Evolutionary conservation across 2,113 vertebrate genomes (phyloP).

Genomic region (Sphaerodactylus townsendi): DNA sequence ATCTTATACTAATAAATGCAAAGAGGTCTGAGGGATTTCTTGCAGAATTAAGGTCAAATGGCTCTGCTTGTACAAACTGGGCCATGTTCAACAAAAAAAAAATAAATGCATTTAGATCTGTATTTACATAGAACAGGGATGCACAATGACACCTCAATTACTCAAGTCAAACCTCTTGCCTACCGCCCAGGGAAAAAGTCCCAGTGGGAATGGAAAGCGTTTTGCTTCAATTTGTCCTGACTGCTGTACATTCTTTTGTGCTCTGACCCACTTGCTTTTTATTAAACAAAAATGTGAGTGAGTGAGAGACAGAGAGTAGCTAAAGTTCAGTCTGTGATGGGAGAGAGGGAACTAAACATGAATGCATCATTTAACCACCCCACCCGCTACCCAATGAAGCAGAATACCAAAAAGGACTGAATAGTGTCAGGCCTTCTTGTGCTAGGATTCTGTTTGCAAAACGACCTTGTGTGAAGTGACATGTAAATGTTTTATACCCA

Average conservation of each 20-base stretch:
- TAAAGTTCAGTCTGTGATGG: slow-evolving; percentile 2
- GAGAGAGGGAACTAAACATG: slow-evolving; percentile 2
- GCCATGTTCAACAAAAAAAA: slow-evolving; percentile 25
- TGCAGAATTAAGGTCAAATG: not conserved
- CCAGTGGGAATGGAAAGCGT: not conserved
- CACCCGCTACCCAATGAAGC: not conserved
- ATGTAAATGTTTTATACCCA: not conserved
- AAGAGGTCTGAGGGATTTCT: not conserved
- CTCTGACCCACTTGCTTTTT: slow-evolving; percentile 22
- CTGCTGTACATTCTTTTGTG: slow-evolving; percentile 3
- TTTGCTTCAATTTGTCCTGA: not conserved
- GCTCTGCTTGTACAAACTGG: not conserved
- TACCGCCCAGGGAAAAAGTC: slow-evolving; percentile 11
- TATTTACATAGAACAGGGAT: slow-evolving; percentile 27
- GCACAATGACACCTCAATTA: not conserved
- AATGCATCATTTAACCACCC: not conserved
- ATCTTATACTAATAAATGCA: not conserved
- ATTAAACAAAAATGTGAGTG: slow-evolving; percentile 23
- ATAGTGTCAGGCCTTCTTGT: not conserved
- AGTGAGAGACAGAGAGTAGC: not conserved
- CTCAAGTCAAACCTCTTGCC: slow-evolving; percentile 32
- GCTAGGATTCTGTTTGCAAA: not conserved
- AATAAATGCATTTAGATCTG: slow-evolving; percentile 17
- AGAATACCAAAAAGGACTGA: slow-evolving; percentile 5
- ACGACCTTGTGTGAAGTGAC: not conserved